These are phyloP conservation scores for Pseudomyrmex gracilis DNA, from an alignment of 1,140 invertebrate genomes.

Conservation along the genomic window DNA sequence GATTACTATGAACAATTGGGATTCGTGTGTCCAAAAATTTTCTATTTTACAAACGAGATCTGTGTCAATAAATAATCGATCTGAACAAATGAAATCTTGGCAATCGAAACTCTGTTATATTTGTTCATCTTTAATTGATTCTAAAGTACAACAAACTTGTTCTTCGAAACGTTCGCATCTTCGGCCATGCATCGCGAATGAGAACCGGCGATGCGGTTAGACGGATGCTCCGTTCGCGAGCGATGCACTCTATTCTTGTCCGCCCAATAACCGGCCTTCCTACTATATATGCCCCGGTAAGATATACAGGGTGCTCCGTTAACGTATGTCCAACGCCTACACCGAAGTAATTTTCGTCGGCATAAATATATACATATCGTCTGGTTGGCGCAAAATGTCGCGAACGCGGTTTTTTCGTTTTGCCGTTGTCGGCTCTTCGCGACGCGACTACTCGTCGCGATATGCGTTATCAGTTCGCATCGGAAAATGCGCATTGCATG, in stretches of 20 bases:
- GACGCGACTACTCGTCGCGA: neutral
- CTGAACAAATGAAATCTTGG: too few species aligned
- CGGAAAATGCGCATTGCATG: neutral
- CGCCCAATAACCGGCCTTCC: slow-evolving; percentile 74
- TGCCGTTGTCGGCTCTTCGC: neutral
- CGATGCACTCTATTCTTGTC: slow-evolving; percentile 78
- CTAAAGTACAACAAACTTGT: slow-evolving; percentile 26
- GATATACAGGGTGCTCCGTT: slow-evolving; percentile 29
- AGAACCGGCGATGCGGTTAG: slow-evolving; percentile 73
- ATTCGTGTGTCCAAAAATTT: too few species aligned
- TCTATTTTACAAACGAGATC: too few species aligned
- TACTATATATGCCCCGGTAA: slow-evolving; percentile 46
- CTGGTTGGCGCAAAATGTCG: neutral
- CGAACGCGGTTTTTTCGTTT: slow-evolving; percentile 24
- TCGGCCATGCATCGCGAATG: slow-evolving; percentile 56
- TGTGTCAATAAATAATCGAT: too few species aligned
- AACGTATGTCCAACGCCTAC: slow-evolving; percentile 40
- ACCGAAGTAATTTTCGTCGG: slow-evolving; percentile 26
- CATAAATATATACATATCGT: slow-evolving; percentile 51
- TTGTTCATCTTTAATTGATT: slow-evolving; percentile 30
- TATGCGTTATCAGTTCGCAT: neutral
- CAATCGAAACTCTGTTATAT: neutral
- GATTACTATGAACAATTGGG: too few species aligned
- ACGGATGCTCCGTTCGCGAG: slow-evolving; percentile 78
- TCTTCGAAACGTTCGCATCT: slow-evolving; percentile 23